Evolutionary conservation across 1,140 invertebrate species (phyloP).

Genomic region (Ostrea edulis): DNA sequence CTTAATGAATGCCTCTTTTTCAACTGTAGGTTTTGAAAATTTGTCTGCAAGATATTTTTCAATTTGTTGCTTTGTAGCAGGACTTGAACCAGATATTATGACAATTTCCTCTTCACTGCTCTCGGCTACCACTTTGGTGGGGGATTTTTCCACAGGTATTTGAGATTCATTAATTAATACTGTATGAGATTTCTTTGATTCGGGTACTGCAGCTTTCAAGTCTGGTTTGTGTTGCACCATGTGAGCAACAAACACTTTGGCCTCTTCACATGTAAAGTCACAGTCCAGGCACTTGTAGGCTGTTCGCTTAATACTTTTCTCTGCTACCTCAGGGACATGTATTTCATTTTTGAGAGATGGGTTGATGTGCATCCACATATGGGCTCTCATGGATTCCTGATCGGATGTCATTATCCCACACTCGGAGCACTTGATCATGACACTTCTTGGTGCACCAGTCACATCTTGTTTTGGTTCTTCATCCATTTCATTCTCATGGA

Average conservation of each 20-base stretch:
- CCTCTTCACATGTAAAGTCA: constrained; percentile 67
- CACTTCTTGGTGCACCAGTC: not conserved
- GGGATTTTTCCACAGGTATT: constrained; percentile 3
- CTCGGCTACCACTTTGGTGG: not conserved
- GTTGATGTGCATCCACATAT: constrained; percentile 68
- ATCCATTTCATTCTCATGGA: constrained; percentile 36
- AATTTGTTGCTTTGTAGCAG: constrained; percentile 26
- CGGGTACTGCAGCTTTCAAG: constrained; percentile 13
- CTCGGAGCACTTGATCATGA: constrained; percentile 74
- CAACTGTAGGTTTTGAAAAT: constrained; percentile 6
- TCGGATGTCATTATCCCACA: constrained; percentile 74
- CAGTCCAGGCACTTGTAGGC: constrained; percentile 72
- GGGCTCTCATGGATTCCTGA: constrained; percentile 69
- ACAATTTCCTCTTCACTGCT: constrained; percentile 22
- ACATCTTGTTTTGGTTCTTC: constrained; percentile 6
- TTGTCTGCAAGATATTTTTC: constrained; percentile 37
- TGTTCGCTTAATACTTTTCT: constrained; percentile 57
- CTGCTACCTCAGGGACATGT: not conserved
- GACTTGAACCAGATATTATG: constrained; percentile 26
- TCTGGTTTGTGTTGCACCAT: constrained; percentile 70
- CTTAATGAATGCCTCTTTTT: constrained; percentile 16
- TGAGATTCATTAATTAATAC: constrained; percentile 24
- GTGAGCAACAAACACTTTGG: constrained; percentile 70
- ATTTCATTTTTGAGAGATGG: constrained; percentile 6
- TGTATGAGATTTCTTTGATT: constrained; percentile 31